Conservation (phyloP, 1,140 invertebrate genomes). For the Neodiprion pinetum region DNA sequence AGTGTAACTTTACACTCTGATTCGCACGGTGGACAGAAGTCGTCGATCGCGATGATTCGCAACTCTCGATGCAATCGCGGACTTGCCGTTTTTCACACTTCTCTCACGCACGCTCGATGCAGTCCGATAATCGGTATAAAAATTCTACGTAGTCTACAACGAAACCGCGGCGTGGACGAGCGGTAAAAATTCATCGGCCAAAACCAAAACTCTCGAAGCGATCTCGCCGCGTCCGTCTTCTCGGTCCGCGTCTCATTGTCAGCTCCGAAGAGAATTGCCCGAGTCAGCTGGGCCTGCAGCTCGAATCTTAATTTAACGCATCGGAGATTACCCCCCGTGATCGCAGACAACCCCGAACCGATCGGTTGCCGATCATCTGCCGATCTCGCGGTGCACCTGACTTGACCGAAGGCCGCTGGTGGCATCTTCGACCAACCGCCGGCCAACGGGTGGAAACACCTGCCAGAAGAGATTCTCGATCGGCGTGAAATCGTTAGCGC, state of each 20-base stretch:
- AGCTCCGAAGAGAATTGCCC: background rate
- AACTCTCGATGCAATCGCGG: no score
- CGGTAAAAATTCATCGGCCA: no score
- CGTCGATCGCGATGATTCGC: no score
- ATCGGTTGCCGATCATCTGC: slow-evolving; percentile 6
- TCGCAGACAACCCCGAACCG: slow-evolving; percentile 7
- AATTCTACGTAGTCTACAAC: no score
- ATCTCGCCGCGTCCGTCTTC: no score
- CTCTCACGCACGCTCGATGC: no score
- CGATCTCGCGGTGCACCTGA: background rate
- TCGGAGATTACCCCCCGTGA: slow-evolving; percentile 39
- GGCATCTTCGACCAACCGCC: slow-evolving; percentile 20
- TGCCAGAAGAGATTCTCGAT: slow-evolving; percentile 10
- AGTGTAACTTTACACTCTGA: background rate
- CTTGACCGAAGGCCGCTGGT: background rate
- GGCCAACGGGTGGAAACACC: slow-evolving; percentile 1
- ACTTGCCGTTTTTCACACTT: no score
- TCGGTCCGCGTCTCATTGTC: no score
- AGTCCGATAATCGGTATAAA: no score
- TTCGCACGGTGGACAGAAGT: background rate
- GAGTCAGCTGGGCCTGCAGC: slow-evolving; percentile 34
- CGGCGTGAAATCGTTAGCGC: slow-evolving; percentile 17
- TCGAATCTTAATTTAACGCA: slow-evolving; percentile 62
- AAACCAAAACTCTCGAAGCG: no score
- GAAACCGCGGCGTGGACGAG: no score